Evolutionary conservation across 2,113 vertebrate genomes (phyloP).

Genomic region (Vulpes vulpes): DNA sequence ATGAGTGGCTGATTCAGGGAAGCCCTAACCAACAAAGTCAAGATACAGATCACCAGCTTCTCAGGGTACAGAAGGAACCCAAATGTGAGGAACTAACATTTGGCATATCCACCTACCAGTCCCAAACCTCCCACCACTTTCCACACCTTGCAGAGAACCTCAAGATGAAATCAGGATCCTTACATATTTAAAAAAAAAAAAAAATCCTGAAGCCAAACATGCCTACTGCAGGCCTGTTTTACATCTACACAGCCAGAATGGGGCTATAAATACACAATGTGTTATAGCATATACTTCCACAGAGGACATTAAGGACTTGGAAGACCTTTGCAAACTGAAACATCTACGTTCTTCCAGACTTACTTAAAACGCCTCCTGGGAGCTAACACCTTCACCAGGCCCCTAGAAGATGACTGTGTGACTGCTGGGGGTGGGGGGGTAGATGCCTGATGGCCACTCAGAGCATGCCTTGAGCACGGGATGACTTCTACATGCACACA

Average conservation of each 20-base stretch:
- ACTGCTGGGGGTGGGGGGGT: rapidly evolving
- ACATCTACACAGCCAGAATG: neutral
- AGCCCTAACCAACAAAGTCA: neutral
- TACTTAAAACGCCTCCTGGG: constrained; percentile 70
- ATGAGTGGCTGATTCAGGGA: neutral
- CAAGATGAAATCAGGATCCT: neutral
- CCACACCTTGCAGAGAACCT: neutral
- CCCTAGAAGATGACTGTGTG: constrained; percentile 74
- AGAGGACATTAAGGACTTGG: neutral
- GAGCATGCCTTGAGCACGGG: constrained; percentile 76
- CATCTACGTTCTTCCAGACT: constrained; percentile 60
- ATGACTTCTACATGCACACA: constrained; percentile 53
- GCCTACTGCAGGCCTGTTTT: neutral
- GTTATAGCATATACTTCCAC: neutral
- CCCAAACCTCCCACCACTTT: neutral
- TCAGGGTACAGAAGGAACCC: neutral
- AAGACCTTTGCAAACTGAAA: neutral
- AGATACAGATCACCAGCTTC: neutral
- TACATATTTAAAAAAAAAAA: neutral
- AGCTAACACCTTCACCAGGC: constrained; percentile 56
- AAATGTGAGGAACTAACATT: neutral
- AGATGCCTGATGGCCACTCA: rapidly evolving
- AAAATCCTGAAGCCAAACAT: neutral
- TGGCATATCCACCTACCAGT: no score
- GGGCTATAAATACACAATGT: neutral